Conservation (phyloP, 2,113 vertebrate genomes). For the Semicossyphus pulcher region DNA sequence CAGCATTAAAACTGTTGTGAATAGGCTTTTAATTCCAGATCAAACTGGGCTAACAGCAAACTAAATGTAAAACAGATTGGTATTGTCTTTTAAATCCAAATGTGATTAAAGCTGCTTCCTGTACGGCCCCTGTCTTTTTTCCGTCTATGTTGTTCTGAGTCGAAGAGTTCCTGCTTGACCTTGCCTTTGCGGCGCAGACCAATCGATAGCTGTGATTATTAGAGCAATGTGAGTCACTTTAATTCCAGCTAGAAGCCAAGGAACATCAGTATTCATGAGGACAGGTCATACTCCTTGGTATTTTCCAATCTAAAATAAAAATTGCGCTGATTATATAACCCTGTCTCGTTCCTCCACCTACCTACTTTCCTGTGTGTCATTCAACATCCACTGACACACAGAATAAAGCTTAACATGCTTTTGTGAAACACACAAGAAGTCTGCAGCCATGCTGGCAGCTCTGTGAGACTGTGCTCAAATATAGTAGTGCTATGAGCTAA, state of each 20-base stretch:
- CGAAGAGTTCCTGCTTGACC: slow-evolving; percentile 54
- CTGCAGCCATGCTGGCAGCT: neutral
- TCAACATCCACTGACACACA: neutral
- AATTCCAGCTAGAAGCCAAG: slow-evolving; percentile 59
- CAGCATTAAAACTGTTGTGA: neutral
- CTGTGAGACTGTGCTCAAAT: neutral
- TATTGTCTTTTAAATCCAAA: slow-evolving; percentile 47
- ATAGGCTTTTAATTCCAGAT: neutral
- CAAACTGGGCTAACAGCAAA: slow-evolving; percentile 2
- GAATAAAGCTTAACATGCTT: neutral
- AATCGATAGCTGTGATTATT: slow-evolving; percentile 73
- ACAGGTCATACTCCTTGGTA: slow-evolving; percentile 39
- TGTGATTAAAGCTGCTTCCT: slow-evolving; percentile 54
- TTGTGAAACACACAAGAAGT: neutral
- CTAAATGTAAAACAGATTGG: slow-evolving; percentile 31
- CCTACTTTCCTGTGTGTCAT: neutral
- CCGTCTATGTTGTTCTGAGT: slow-evolving; percentile 40
- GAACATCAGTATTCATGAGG: slow-evolving; percentile 55
- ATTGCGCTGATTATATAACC: slow-evolving; percentile 25
- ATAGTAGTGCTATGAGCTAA: neutral
- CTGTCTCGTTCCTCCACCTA: neutral
- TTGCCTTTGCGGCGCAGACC: slow-evolving; percentile 43
- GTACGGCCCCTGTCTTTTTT: neutral
- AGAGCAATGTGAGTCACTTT: slow-evolving; percentile 66
- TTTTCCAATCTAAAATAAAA: slow-evolving; percentile 41